A percentile compares a stretch with the other conserved stretches of the same genome.
Conservation (phyloP, 2,113 vertebrate genomes). For the Pygoscelis antarcticus region DNA sequence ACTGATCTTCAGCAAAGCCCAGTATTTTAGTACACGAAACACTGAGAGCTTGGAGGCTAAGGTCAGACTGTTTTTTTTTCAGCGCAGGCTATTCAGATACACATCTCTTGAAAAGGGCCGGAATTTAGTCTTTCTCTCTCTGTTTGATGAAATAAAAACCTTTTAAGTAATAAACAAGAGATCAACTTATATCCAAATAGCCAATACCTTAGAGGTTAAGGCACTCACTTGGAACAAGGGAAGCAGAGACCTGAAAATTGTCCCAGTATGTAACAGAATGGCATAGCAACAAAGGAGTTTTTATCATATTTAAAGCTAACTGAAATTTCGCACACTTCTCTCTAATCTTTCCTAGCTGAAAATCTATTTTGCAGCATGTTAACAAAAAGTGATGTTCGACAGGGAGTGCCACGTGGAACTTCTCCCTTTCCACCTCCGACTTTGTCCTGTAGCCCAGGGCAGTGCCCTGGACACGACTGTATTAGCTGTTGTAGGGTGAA, state of each 20-base stretch:
- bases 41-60: neutral
- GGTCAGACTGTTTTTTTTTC: conserved; percentile 16
- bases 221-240: neutral
- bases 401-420: neutral
- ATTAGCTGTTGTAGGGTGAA: neutral
- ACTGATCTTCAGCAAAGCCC: conserved; percentile 49
- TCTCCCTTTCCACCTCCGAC: neutral
- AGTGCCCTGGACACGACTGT: neutral
- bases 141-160: conserved; percentile 25
- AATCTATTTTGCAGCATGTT: neutral
- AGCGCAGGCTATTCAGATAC: neutral
- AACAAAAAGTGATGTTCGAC: neutral
- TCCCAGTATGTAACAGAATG: neutral
- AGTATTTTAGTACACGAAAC: neutral
- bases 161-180: neutral
- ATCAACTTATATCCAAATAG: neutral
- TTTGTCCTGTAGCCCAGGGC: neutral
- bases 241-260: neutral
- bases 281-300: neutral
- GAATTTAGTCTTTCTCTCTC: neutral
- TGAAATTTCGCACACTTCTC: neutral
- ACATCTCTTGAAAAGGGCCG: neutral
- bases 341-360: neutral
- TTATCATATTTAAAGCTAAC: neutral
- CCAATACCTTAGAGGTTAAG: neutral